These are phyloP conservation scores for Corythoichthys intestinalis DNA, from an alignment of 2,113 vertebrate genomes.

Conservation along the genomic window DNA sequence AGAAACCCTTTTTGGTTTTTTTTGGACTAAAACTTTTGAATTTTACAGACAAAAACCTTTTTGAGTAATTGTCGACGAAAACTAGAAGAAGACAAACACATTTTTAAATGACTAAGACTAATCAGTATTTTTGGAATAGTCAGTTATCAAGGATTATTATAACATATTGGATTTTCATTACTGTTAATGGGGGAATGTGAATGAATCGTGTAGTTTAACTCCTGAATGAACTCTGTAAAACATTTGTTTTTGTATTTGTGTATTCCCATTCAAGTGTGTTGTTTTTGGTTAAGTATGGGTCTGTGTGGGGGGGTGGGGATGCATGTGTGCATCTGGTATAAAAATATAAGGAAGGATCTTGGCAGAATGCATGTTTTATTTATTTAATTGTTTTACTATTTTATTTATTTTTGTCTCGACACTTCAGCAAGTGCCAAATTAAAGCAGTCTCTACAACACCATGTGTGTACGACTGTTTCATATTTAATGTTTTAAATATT, in stretches of 20 bases:
- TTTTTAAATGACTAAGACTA: too few relatives aligned
- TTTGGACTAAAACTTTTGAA: too few relatives aligned
- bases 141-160: too few relatives aligned
- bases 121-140: too few relatives aligned
- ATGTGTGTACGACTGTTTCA: not conserved
- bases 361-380: conserved; percentile 28
- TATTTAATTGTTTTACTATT: conserved; percentile 16
- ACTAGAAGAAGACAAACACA: too few relatives aligned
- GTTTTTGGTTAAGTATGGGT: too few relatives aligned
- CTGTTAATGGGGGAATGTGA: not conserved
- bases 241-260: not conserved
- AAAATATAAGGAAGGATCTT: not conserved
- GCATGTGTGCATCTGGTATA: not conserved
- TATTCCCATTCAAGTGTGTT: not conserved
- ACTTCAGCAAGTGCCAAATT: conserved; percentile 6
- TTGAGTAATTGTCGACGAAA: too few relatives aligned
- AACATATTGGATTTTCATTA: too few relatives aligned
- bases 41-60: too few relatives aligned
- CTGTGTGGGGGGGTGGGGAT: too few relatives aligned
- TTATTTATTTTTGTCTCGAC: conserved; percentile 27
- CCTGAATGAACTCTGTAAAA: not conserved
- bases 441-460: not conserved
- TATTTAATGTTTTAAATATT: not conserved
- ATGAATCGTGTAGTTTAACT: not conserved
- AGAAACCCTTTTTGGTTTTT: too few relatives aligned